Evolutionary conservation across 1,140 invertebrate genomes (phyloP).

Genomic region (Pentalonia nigronervosa): DNA sequence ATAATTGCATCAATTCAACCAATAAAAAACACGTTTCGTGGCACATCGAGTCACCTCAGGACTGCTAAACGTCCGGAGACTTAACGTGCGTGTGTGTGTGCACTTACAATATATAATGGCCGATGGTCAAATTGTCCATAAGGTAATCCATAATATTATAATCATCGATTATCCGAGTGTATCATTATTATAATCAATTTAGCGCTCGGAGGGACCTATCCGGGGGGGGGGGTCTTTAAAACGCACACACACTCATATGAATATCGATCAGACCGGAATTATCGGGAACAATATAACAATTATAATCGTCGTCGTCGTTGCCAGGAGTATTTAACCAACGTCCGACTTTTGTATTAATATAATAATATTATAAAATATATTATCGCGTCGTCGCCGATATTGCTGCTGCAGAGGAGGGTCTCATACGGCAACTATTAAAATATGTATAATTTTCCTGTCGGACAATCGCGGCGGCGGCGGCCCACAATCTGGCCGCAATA

Average conservation of each 20-base stretch:
- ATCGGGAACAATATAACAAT: background rate
- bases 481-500: too few relatives aligned
- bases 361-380: background rate
- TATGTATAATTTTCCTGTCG: too few relatives aligned
- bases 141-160: background rate
- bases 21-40: background rate
- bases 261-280: background rate
- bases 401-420: too few relatives aligned
- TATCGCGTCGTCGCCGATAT: background rate
- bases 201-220: background rate
- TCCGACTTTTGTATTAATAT: background rate
- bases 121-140: background rate
- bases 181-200: constrained; percentile 10
- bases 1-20: background rate
- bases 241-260: background rate
- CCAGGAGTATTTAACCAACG: background rate
- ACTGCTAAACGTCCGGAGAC: background rate
- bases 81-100: background rate
- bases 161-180: background rate
- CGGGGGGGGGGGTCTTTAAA: background rate
- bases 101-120: background rate
- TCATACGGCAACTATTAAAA: too few relatives aligned
- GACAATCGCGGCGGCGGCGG: too few relatives aligned
- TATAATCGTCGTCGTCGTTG: background rate
- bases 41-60: background rate